Base-by-base conservation (phyloP, 2,797 vertebrate species). In the Clarias fuscus region DNA sequence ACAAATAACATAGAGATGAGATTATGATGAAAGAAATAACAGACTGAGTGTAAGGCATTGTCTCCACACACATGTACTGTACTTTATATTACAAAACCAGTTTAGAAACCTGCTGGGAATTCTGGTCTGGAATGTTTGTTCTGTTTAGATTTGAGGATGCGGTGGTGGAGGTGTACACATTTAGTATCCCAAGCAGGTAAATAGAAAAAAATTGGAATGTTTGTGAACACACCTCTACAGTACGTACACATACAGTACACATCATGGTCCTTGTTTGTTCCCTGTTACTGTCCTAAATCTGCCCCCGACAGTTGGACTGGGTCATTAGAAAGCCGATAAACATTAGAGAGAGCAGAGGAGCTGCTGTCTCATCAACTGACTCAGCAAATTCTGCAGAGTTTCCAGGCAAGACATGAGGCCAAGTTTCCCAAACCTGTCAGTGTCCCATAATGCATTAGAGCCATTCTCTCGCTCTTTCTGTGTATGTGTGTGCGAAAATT, bases 311-410 rank as follows among this genome's bases (percentile, higher is more conserved):
- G 75, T 4, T 67, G 48, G 64, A 81, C 20, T 62, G 17, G 48
- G 30, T 81, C 79, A 64, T 82, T 83, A 86, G 40, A 83, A 83
- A 82, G 58, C 62, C 22, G 59, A 83, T 86, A 72, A 24, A 62
- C 80, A 76, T 82, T 76, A 86, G 62, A 53, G 72, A 53, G 43
- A 14, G 27, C 40, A 33, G 72, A 61, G 43, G 70, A 56, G 76
- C 33, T 64, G 77, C 62, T 43, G 58, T 40, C 72, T 73, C 53
- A 68, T 78, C 81, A 30, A 67, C 80, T 77, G 85, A 86, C 48
- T 83, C 80, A 83, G 62, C 85, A 83, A 82, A 76, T 73, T 53
- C 43, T 64, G 6, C 15, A 15, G 67, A 71, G 71, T 83, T 86
- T 81, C 80, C 79, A 76, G 61, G 43, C 61, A 24, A 67, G 71